These are phyloP conservation scores for Harpagoxenus sublaevis DNA, from an alignment of 2,888 invertebrate genomes.

Conservation along the genomic window DNA sequence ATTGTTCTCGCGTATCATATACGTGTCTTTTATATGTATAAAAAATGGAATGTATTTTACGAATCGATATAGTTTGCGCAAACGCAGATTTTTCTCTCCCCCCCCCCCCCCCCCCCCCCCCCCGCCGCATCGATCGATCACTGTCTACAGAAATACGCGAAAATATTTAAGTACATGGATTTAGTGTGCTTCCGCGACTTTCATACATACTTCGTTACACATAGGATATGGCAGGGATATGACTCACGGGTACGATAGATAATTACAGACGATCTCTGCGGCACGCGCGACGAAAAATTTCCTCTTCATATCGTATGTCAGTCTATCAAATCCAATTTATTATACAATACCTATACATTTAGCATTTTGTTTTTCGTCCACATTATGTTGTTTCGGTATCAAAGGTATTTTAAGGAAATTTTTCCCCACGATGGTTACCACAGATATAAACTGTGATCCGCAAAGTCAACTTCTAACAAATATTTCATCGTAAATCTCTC, in stretches of 20 bases:
- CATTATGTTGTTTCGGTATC: not conserved
- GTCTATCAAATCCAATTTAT: not conserved
- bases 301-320: not conserved
- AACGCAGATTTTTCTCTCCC: slow-evolving; percentile 13
- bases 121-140: slow-evolving; percentile 17
- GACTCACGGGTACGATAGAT: slow-evolving; percentile 72
- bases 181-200: slow-evolving; percentile 33
- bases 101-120: not conserved
- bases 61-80: slow-evolving; percentile 34
- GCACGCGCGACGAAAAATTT: slow-evolving; percentile 64
- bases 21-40: slow-evolving; percentile 18
- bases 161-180: slow-evolving; percentile 66
- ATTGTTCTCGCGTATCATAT: slow-evolving; percentile 2
- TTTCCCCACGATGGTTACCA: slow-evolving; percentile 63
- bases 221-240: slow-evolving; percentile 80
- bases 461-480: slow-evolving; percentile 38
- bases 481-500: not conserved
- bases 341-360: not conserved
- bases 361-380: not conserved
- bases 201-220: slow-evolving; percentile 63
- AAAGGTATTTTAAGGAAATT: slow-evolving; percentile 44
- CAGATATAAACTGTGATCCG: slow-evolving; percentile 62
- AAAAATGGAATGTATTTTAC: slow-evolving; percentile 41
- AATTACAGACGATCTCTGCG: slow-evolving; percentile 59
- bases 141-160: slow-evolving; percentile 50